Conservation (phyloP, 2,113 vertebrate genomes). For the Bostrychus sinensis region DNA sequence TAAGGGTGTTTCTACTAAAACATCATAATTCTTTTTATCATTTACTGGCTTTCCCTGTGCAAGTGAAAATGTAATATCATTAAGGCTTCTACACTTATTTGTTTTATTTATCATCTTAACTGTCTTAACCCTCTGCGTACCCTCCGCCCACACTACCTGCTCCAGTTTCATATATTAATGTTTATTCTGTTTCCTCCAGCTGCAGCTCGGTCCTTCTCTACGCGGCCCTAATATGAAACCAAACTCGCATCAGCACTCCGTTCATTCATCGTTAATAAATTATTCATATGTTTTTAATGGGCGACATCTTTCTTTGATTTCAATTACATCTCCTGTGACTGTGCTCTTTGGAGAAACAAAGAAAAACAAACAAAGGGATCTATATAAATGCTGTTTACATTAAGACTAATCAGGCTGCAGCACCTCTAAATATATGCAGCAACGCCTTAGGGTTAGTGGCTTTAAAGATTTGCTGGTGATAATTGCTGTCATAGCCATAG, state of each 20-base stretch:
- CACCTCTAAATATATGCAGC: too few relatives aligned
- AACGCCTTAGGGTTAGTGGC: conserved; percentile 17
- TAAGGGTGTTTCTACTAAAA: conserved; percentile 1
- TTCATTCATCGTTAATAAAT: conserved; percentile 51
- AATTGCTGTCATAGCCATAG: conserved; percentile 18
- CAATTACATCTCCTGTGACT: conserved; percentile 33
- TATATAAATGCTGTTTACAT: conserved; percentile 48
- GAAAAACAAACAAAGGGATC: conserved; percentile 35
- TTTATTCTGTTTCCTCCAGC: conserved; percentile 40
- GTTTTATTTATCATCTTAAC: conserved; percentile 34
- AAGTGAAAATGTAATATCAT: conserved; percentile 45
- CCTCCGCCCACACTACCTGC: conserved; percentile 4
- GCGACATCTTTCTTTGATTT: conserved; percentile 39
- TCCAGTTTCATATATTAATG: conserved; percentile 33
- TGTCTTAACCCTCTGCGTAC: conserved; percentile 9
- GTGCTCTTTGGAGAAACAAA: conserved; percentile 21
- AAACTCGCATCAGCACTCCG: conserved; percentile 41
- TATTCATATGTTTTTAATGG: conserved; percentile 41
- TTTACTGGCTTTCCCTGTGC: conserved; percentile 48
- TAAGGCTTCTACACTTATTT: conserved; percentile 21
- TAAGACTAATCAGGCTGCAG: conserved; percentile 30
- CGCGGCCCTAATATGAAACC: conserved; percentile 32
- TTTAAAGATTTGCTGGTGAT: conserved; percentile 26
- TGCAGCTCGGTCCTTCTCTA: conserved; percentile 1
- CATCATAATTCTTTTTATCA: conserved; percentile 46